Percentiles rank a stretch among this genome's conserved stretches.
Conservation (phyloP, 1,140 invertebrate species). For the Luehdorfia chinensis region DNA sequence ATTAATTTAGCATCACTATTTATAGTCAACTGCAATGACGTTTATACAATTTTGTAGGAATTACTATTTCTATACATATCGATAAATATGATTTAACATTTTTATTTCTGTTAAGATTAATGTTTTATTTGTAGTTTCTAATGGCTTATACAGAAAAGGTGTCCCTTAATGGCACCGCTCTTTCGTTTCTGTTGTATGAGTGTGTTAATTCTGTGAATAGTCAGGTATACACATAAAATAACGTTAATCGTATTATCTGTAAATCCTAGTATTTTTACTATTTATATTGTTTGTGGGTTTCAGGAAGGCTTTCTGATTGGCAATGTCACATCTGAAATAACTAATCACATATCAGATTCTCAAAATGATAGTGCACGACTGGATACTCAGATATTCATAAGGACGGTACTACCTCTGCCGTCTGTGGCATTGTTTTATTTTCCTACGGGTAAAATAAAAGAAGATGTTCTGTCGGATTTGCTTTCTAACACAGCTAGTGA, state of each 20-base stretch:
- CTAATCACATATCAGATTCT: constrained; percentile 82
- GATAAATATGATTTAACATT: constrained; percentile 2
- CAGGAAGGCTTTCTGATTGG: constrained; percentile 83
- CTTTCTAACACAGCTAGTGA: constrained; percentile 73
- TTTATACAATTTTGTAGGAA: constrained; percentile 2
- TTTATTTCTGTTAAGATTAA: constrained; percentile 4
- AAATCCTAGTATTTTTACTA: too few relatives aligned
- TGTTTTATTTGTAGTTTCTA: constrained; percentile 12
- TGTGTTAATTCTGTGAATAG: constrained; percentile 77
- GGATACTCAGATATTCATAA: constrained; percentile 79
- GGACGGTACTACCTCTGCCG: constrained; percentile 77
- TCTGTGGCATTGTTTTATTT: constrained; percentile 76
- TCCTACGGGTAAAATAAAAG: constrained; percentile 76
- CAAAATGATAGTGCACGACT: constrained; percentile 78
- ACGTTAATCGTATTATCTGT: too few relatives aligned
- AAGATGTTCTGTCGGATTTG: constrained; percentile 72
- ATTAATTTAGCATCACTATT: too few relatives aligned
- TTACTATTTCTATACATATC: background rate
- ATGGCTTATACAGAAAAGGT: constrained; percentile 74
- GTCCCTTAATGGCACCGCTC: constrained; percentile 77
- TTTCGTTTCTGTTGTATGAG: constrained; percentile 81
- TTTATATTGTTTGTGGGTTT: too few relatives aligned
- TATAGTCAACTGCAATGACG: background rate
- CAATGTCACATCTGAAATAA: constrained; percentile 77
- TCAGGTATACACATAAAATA: constrained; percentile 69